Evolutionary conservation across 2,113 vertebrate genomes (phyloP).

Genomic region (Mirounga angustirostris): DNA sequence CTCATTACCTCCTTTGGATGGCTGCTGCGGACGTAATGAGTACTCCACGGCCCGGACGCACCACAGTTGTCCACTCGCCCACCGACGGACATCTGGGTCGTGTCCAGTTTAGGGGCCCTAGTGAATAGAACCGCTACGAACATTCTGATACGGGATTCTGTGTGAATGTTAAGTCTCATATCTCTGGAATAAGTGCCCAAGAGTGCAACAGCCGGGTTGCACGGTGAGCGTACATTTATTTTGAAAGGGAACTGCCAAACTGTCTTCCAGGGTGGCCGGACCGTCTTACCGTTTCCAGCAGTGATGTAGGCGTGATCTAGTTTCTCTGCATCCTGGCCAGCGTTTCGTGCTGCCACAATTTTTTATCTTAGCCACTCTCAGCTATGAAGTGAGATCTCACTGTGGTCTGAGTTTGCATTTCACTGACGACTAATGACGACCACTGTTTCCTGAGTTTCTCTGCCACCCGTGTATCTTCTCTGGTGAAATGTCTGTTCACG

Average conservation of each 20-base stretch:
- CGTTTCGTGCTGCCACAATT: accelerated
- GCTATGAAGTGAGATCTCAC: accelerated
- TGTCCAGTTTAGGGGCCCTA: not conserved
- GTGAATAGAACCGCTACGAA: accelerated
- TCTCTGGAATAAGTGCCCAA: not conserved
- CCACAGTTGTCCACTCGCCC: accelerated
- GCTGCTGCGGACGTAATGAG: not conserved
- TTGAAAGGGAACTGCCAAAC: not conserved
- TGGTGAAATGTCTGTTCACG: not conserved
- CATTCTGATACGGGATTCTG: not conserved
- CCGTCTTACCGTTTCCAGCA: not conserved
- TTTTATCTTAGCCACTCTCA: not conserved
- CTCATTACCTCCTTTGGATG: not conserved
- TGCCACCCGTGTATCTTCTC: not conserved
- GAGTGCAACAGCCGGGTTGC: accelerated
- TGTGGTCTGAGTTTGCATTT: not conserved
- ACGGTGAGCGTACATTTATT: accelerated
- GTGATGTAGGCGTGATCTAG: accelerated
- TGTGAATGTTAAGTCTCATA: not conserved
- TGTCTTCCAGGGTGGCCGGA: not conserved
- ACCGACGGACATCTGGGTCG: no score
- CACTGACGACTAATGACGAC: not conserved
- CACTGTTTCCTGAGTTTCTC: accelerated
- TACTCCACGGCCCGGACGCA: accelerated
- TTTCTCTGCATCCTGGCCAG: not conserved